These are phyloP conservation scores for Ditylenchus weischeri DNA, from an alignment of 2,888 invertebrate species.

Conservation along the genomic window DNA sequence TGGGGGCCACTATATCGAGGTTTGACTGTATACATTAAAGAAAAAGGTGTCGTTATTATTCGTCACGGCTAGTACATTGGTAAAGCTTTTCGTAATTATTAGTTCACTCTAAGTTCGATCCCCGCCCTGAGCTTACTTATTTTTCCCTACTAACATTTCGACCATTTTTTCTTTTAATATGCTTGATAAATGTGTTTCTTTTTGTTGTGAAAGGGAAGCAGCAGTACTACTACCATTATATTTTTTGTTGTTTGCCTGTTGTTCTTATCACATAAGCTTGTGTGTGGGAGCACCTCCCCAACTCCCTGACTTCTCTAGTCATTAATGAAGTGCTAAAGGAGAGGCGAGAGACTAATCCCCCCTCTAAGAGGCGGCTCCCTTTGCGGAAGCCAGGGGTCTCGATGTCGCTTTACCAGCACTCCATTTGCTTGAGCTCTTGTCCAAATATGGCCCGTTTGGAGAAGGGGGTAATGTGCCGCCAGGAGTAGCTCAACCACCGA, in stretches of 20 bases:
- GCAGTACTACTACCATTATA: too few species aligned
- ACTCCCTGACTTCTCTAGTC: neutral
- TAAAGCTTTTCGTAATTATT: too few species aligned
- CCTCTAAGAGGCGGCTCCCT: constrained; percentile 4
- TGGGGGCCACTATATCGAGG: too few species aligned
- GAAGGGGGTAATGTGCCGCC: too few species aligned
- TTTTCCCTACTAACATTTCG: neutral
- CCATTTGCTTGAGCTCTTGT: constrained; percentile 8
- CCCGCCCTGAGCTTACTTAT: too few species aligned
- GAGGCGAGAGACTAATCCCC: constrained; percentile 7
- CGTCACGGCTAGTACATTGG: too few species aligned
- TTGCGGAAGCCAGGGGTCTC: constrained; percentile 4
- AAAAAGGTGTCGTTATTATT: too few species aligned
- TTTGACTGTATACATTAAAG: too few species aligned
- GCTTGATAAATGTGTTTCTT: neutral
- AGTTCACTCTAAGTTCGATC: too few species aligned
- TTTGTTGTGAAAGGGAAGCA: neutral
- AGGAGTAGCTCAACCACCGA: neutral
- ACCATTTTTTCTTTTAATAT: neutral
- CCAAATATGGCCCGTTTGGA: constrained; percentile 1
- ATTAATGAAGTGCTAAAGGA: constrained; percentile 3
- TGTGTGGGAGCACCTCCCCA: neutral
- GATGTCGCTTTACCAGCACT: constrained; percentile 5
- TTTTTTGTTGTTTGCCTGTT: neutral
- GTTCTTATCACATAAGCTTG: constrained; percentile 8